A percentile compares a stretch with the other conserved stretches of the same genome.
These are phyloP conservation scores for Dipodomys ordii DNA, from an alignment of 2,113 vertebrate species.

Conservation along the genomic window DNA sequence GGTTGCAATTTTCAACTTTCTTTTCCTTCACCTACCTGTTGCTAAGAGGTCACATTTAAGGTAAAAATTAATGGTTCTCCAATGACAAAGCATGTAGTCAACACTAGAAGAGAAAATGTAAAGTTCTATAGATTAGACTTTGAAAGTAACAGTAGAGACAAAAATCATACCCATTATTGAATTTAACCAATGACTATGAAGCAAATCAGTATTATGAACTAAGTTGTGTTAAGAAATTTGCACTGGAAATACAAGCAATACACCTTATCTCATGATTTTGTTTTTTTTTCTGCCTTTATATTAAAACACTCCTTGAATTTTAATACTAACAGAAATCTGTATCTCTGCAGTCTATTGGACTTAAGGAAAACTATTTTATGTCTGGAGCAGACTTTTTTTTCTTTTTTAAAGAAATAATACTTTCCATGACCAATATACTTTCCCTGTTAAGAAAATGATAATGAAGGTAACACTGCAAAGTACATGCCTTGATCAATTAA, in stretches of 20 bases:
- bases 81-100: neutral
- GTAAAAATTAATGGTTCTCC: slow-evolving; percentile 47
- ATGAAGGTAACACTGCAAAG: neutral
- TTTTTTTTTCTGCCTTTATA: slow-evolving; percentile 8
- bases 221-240: neutral
- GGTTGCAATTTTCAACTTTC: slow-evolving; percentile 77
- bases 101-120: neutral
- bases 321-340: neutral
- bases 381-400: neutral
- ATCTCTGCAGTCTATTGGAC: neutral
- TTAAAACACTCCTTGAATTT: neutral
- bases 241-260: neutral
- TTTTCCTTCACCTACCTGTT: slow-evolving; percentile 51
- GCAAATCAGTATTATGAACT: neutral
- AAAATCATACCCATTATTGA: neutral
- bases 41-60: slow-evolving; percentile 56
- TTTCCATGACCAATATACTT: neutral
- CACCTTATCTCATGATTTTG: neutral
- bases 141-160: neutral
- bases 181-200: slow-evolving; percentile 4
- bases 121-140: neutral
- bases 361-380: neutral
- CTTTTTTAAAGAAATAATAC: too few relatives aligned
- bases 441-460: neutral
- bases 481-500: neutral